These are phyloP conservation scores for Petrolisthes cinctipes DNA, from an alignment of 2,888 invertebrate species.

Conservation along the genomic window DNA sequence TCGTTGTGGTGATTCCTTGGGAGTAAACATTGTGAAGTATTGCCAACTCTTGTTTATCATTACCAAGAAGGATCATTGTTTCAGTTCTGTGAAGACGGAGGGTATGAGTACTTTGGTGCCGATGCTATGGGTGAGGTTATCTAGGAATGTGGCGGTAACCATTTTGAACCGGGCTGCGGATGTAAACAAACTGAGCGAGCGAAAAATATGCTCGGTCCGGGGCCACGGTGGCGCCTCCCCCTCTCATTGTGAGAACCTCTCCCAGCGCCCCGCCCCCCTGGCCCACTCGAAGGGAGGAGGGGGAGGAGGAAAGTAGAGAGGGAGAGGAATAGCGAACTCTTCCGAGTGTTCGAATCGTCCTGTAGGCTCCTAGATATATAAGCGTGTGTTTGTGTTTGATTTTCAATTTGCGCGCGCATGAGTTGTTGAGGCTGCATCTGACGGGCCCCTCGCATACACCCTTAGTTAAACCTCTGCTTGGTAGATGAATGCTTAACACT, in stretches of 20 bases:
- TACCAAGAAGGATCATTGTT: neutral
- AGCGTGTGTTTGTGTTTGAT: neutral
- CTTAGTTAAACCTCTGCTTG: too few species aligned
- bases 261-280: slow-evolving; percentile 32
- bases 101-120: neutral
- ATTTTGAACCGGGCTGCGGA: slow-evolving; percentile 41
- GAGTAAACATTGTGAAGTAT: neutral
- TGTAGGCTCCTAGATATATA: neutral
- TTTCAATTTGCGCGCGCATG: neutral
- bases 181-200: slow-evolving; percentile 37
- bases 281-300: slow-evolving; percentile 6
- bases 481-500: too few species aligned
- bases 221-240: slow-evolving; percentile 20
- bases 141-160: slow-evolving; percentile 27
- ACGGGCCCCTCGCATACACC: too few species aligned
- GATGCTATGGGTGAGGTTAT: neutral
- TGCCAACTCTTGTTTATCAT: neutral
- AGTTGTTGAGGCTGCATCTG: neutral
- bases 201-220: slow-evolving; percentile 47
- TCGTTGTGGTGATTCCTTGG: neutral
- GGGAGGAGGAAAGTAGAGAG: neutral
- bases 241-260: slow-evolving; percentile 11
- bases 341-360: slow-evolving; percentile 4
- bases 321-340: neutral
- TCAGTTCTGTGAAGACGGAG: neutral